Percentiles rank a stretch among this genome's conserved stretches.
phyloP scores from a whole-genome alignment of 2,888 invertebrate species.

The Anthophora plumipes region DNA sequence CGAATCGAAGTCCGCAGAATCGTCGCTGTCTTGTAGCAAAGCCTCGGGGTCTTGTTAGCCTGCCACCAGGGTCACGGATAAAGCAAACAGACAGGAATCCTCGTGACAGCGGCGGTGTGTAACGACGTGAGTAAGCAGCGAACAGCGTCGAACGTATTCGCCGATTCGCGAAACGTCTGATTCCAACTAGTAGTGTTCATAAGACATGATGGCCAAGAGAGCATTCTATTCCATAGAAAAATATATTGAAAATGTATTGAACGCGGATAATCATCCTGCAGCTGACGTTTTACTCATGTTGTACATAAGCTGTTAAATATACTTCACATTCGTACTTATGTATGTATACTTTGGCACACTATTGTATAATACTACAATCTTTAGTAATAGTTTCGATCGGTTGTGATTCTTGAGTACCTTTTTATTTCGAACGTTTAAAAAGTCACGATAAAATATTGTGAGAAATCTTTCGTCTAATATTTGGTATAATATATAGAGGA shows the following conservation, averaged over 20 bases:
- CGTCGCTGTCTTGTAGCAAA: slow-evolving; percentile 53
- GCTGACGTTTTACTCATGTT: background rate
- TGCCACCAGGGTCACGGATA: slow-evolving; percentile 55
- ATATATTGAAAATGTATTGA: background rate
- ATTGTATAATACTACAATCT: no score
- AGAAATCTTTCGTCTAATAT: no score
- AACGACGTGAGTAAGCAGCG: slow-evolving; percentile 57
- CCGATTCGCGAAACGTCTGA: slow-evolving; percentile 3
- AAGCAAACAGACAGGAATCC: slow-evolving; percentile 63
- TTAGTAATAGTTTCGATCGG: no score
- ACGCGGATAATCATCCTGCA: no score
- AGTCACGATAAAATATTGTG: no score
- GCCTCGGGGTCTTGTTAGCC: slow-evolving; percentile 52
- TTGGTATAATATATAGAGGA: no score
- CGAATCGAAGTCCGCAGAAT: slow-evolving; percentile 68
- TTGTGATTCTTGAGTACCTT: no score
- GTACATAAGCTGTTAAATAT: no score
- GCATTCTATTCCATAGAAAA: background rate
- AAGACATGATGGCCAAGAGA: background rate
- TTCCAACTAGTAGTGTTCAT: background rate
- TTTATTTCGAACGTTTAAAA: no score
- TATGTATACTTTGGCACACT: no score
- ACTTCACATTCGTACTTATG: no score
- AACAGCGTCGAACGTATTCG: slow-evolving; percentile 8
- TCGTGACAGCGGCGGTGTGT: slow-evolving; percentile 60